Evolutionary conservation across 2,888 invertebrate species (phyloP), one percentile per base, ranked within the genome.

Genomic region (Mythimna lalbum): DNA sequence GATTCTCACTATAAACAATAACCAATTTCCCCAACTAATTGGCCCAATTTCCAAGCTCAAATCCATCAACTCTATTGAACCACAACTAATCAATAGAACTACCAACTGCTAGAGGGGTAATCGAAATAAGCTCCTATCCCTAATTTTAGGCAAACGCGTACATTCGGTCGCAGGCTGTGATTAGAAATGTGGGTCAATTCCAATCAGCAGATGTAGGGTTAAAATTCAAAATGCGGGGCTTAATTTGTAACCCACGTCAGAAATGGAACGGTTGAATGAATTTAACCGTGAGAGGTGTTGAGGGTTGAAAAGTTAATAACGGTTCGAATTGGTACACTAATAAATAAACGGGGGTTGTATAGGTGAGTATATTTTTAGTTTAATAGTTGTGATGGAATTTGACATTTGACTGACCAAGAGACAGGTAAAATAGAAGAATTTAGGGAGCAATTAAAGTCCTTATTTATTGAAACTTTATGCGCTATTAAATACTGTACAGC

Each of bases 151-250:
- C 63, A 63, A 64, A 77, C 57, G 23, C 39, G 36, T 55, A 55
- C 52, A 67, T 63, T 71, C 36, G 27, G 36, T 31, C 55, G 23
- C 56, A 43, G 33, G 52, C 36, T 62, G 61, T 82, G 72, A 81
- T 83, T 74, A 70, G 68, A 80, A 76, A 77, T 77, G 56, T 69
- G 67, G 84, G 68, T 66, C 65, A 39, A 49, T 70, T 72, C 55
- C 67, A 78, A 82, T 82, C 78, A 77, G 59, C 71, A 69, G 71
- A 77, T 80, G 68, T 59, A 56, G 66, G 50, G 27, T 56, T 62
- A 66, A 80, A 69, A 69, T 80, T 73, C 68, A 57, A 71, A 76
- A 69, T 65, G 73, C 64, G 52, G 36, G 43, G 56, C 49, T 80
- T 70, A 61, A 73, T 76, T 68, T 76, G 33, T 36, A n/a, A 73